Percentiles rank a stretch among this genome's conserved stretches.
Conservation (phyloP, 2,113 vertebrate genomes). For the Ellobius talpinus region DNA sequence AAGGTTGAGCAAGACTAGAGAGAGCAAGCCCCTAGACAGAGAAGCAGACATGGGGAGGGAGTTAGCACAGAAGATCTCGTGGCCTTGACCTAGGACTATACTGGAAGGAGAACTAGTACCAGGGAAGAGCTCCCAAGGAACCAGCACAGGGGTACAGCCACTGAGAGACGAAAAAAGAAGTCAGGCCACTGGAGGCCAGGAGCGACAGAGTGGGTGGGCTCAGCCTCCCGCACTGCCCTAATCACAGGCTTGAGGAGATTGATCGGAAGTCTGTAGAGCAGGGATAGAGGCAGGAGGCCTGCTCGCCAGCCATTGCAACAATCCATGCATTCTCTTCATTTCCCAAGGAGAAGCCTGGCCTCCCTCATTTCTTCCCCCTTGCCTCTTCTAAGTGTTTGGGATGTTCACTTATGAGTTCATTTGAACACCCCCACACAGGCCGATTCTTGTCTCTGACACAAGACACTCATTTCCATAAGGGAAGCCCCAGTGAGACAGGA, state of each 20-base stretch:
- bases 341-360: background rate
- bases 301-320: fast-evolving
- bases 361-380: background rate
- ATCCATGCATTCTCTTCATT: background rate
- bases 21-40: background rate
- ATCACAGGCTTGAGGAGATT: background rate
- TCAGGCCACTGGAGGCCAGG: background rate
- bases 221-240: background rate
- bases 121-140: no score
- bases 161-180: background rate
- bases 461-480: background rate
- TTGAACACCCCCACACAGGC: background rate
- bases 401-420: background rate
- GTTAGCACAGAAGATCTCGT: background rate
- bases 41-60: background rate
- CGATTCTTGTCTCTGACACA: background rate
- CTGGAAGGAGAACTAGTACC: background rate
- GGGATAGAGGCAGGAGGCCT: background rate
- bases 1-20: background rate
- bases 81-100: background rate
- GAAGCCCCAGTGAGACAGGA: background rate
- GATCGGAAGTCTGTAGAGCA: no score
- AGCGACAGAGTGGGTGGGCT: no score
- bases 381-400: background rate
- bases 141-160: background rate